A percentile compares a stretch with the other conserved stretches of the same genome.
Evolutionary conservation across 2,888 invertebrate species (phyloP).

Genomic region (Apoda limacodes): DNA sequence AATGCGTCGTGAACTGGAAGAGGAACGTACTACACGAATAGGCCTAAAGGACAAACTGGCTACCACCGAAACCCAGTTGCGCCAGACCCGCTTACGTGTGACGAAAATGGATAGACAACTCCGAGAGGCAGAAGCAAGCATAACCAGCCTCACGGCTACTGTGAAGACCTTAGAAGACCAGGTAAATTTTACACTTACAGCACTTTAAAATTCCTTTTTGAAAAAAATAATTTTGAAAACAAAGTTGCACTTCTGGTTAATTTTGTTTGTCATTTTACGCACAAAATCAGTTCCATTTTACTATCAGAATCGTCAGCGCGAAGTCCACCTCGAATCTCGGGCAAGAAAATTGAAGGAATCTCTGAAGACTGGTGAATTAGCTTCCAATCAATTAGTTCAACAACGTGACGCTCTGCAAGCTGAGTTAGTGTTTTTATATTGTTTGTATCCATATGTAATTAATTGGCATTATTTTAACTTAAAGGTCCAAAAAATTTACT

Average conservation of each 20-base stretch:
- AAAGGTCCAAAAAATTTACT: too few species aligned
- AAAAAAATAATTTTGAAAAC: too few species aligned
- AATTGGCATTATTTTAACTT: too few species aligned
- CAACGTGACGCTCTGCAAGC: conserved; percentile 44
- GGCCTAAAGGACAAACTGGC: conserved; percentile 42
- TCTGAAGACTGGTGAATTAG: conserved; percentile 52
- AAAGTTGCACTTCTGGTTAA: too few species aligned
- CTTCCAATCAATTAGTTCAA: conserved; percentile 42
- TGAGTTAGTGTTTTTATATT: conserved; percentile 47
- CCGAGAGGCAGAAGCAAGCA: conserved; percentile 54
- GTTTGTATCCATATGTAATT: too few species aligned
- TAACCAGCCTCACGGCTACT: conserved; percentile 47
- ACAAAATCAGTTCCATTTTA: not conserved
- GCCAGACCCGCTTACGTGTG: conserved; percentile 42
- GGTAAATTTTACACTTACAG: too few species aligned
- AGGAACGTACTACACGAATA: conserved; percentile 36
- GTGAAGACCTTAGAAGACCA: conserved; percentile 57
- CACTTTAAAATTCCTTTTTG: too few species aligned
- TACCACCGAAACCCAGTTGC: conserved; percentile 41
- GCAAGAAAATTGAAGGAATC: conserved; percentile 57
- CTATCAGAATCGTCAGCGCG: conserved; percentile 50
- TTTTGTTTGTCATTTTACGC: too few species aligned
- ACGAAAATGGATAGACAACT: conserved; percentile 57
- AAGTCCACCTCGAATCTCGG: conserved; percentile 52
- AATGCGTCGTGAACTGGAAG: conserved; percentile 40